These are phyloP conservation scores for Steinernema feltiae DNA, from an alignment of 1,140 invertebrate genomes.

Conservation along the genomic window DNA sequence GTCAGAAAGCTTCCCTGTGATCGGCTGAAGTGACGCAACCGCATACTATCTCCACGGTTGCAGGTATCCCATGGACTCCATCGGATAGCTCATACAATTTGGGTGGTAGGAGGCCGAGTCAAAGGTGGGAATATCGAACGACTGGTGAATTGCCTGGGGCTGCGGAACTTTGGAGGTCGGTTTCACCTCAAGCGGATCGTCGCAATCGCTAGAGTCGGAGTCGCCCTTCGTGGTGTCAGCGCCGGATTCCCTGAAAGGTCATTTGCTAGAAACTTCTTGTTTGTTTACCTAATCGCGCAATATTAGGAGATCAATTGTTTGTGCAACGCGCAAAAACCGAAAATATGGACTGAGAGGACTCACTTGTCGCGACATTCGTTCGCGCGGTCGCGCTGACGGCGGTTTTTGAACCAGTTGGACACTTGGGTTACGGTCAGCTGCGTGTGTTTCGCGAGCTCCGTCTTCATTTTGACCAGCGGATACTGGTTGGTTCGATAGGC, in stretches of 20 bases:
- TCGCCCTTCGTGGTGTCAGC: background rate
- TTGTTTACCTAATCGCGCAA: background rate
- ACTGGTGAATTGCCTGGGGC: background rate
- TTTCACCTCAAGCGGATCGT: background rate
- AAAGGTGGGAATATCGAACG: background rate
- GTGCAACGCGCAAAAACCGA: background rate
- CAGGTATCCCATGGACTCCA: background rate
- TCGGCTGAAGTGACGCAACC: too few species aligned
- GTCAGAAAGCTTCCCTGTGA: too few species aligned
- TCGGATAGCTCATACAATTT: background rate
- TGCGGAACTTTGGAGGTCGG: background rate
- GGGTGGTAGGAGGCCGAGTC: background rate
- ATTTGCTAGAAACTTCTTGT: background rate
- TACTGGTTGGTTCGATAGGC: conserved; percentile 82
- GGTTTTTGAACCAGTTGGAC: conserved; percentile 96
- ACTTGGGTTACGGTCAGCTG: conserved; percentile 93
- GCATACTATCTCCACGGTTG: too few species aligned
- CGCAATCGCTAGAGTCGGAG: conserved; percentile 1
- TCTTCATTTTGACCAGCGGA: conserved; percentile 84
- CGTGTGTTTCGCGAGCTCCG: conserved; percentile 88
- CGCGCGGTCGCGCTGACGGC: conserved; percentile 84
- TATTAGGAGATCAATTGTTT: background rate
- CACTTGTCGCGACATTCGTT: conserved; percentile 60
- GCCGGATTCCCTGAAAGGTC: background rate
- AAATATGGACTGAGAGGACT: conserved; percentile 3